These are phyloP conservation scores for Andrena trimmerana DNA, from an alignment of 2,888 invertebrate genomes.

Conservation along the genomic window DNA sequence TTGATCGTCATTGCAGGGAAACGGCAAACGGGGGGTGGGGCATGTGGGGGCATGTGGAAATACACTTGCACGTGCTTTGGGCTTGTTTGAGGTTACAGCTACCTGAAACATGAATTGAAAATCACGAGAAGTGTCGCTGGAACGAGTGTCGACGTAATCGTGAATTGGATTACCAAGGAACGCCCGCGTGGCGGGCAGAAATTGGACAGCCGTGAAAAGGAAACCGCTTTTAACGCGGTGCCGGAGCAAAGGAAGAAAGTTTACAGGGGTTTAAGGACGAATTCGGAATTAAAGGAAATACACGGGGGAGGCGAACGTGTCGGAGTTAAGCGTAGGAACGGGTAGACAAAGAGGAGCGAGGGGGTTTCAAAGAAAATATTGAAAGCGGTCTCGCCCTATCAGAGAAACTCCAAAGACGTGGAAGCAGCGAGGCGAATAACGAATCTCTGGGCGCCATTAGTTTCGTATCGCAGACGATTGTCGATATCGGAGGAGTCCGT, in stretches of 20 bases:
- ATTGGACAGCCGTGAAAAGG: background rate
- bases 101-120: background rate
- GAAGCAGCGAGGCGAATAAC: conserved; percentile 64
- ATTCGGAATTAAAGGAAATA: conserved; percentile 17
- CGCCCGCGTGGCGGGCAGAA: background rate
- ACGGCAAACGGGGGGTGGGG: conserved; percentile 7
- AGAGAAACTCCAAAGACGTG: conserved; percentile 39
- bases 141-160: background rate
- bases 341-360: conserved; percentile 1
- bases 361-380: conserved; percentile 53
- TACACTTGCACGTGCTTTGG: conserved; percentile 15
- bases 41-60: conserved; percentile 4
- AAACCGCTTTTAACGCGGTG: background rate
- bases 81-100: background rate
- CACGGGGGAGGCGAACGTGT: conserved; percentile 19
- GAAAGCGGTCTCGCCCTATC: conserved; percentile 11
- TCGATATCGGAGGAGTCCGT: conserved; percentile 65
- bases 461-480: conserved; percentile 70
- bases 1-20: conserved; percentile 41
- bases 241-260: conserved; percentile 5
- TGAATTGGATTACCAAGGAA: background rate
- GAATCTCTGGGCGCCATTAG: conserved; percentile 66
- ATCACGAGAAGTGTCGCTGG: background rate
- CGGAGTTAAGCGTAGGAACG: conserved; percentile 27
- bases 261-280: background rate